Conservation (phyloP, 1,140 invertebrate genomes). For the Papilio helenus region DNA sequence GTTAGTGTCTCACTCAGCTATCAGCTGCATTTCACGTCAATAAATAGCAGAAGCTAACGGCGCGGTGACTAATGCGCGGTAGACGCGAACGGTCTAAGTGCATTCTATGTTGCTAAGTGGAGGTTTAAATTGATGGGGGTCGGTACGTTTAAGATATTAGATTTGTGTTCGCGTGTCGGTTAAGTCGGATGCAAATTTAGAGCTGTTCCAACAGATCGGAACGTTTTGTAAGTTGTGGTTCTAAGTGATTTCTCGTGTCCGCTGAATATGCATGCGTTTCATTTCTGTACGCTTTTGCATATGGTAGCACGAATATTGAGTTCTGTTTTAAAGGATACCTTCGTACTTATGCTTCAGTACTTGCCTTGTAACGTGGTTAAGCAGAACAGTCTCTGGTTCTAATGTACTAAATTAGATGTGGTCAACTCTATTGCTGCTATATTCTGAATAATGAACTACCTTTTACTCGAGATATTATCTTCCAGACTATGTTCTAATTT, state of each 20-base stretch:
- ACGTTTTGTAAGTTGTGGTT: conserved; percentile 38
- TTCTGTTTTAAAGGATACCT: neutral
- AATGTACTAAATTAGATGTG: neutral
- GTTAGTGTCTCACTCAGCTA: conserved; percentile 41
- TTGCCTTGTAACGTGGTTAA: neutral
- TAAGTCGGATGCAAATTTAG: conserved; percentile 37
- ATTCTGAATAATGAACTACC: neutral
- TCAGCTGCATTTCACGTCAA: conserved; percentile 47
- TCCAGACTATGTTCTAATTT: too few species aligned
- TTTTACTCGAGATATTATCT: too few species aligned
- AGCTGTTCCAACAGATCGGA: conserved; percentile 34
- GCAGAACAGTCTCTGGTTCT: neutral
- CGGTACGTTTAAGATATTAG: conserved; percentile 42
- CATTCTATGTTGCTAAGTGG: conserved; percentile 46
- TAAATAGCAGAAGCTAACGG: conserved; percentile 50
- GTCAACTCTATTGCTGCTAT: neutral
- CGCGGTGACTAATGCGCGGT: conserved; percentile 46
- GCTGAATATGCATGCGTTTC: conserved; percentile 35
- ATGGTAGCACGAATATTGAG: conserved; percentile 20
- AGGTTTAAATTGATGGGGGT: conserved; percentile 46
- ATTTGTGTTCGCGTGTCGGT: conserved; percentile 40
- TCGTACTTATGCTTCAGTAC: neutral
- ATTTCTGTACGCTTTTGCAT: conserved; percentile 15
- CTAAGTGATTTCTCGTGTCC: conserved; percentile 39
- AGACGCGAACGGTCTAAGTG: conserved; percentile 45